Conservation (phyloP, 2,113 vertebrate species). For the Poeciliopsis occidentalis region DNA sequence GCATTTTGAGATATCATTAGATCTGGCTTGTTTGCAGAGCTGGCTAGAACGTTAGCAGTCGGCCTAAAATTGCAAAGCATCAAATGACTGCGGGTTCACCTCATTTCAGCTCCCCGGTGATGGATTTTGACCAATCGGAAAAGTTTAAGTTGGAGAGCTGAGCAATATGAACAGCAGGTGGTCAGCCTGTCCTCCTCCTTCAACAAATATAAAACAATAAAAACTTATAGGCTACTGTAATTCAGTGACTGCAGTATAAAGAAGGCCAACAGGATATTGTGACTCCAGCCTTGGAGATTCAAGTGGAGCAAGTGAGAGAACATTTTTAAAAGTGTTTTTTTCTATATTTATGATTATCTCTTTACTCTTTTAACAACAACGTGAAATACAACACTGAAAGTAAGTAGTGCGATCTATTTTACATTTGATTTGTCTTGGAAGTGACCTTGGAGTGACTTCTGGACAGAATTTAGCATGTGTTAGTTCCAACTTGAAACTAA, state of each 20-base stretch:
- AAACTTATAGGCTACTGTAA: not conserved
- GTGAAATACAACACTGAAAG: too few relatives aligned
- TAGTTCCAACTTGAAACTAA: too few relatives aligned
- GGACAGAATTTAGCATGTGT: too few relatives aligned
- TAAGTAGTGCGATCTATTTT: too few relatives aligned
- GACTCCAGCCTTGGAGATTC: not conserved
- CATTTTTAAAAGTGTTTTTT: not conserved
- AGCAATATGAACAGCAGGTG: conserved; percentile 10
- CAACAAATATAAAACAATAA: not conserved
- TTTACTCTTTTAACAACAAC: too few relatives aligned
- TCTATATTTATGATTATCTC: too few relatives aligned
- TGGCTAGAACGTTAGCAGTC: conserved; percentile 33
- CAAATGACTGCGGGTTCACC: conserved; percentile 23
- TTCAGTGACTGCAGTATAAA: not conserved
- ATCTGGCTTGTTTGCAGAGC: conserved; percentile 41
- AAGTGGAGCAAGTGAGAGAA: not conserved
- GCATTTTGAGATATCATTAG: conserved; percentile 55
- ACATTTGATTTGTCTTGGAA: too few relatives aligned
- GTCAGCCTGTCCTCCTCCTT: conserved; percentile 11
- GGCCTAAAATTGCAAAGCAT: conserved; percentile 22
- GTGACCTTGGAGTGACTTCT: too few relatives aligned
- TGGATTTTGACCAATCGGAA: not conserved
- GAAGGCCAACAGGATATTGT: not conserved
- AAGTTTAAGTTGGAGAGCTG: conserved; percentile 18
- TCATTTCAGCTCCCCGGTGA: conserved; percentile 27